phyloP scores from a whole-genome alignment of 2,113 vertebrate genomes.

The Nesospiza acunhae region DNA sequence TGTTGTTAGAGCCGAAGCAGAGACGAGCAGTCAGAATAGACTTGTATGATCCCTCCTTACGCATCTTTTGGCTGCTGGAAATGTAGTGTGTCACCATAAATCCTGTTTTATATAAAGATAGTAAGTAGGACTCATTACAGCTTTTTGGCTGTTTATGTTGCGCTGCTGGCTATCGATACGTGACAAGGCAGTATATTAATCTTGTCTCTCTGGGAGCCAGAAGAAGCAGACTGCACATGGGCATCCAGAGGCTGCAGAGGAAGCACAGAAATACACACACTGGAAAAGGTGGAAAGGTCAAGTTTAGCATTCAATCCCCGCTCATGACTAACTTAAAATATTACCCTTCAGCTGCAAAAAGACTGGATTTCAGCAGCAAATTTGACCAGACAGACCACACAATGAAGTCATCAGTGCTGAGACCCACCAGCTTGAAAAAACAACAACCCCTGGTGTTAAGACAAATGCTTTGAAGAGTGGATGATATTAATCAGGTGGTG shows the following conservation, averaged over 20 bases:
- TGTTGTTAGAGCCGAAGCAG: not conserved
- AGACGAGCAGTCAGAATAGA: not conserved
- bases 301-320: constrained; percentile 38
- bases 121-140: constrained; percentile 2
- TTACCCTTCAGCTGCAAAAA: constrained; percentile 26
- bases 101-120: not conserved
- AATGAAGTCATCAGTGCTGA: constrained; percentile 53
- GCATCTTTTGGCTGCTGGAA: constrained; percentile 18
- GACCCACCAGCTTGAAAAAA: constrained; percentile 58
- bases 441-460: constrained; percentile 51
- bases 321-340: constrained; percentile 53
- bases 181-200: not conserved
- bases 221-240: not conserved
- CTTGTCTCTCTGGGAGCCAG: not conserved
- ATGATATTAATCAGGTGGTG: constrained; percentile 64
- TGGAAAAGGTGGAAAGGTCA: constrained; percentile 54
- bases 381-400: constrained; percentile 60
- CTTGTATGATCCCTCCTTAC: not conserved
- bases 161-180: not conserved
- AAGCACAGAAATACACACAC: constrained; percentile 32
- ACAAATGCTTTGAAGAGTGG: constrained; percentile 64
- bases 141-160: constrained; percentile 36
- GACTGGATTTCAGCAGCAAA: constrained; percentile 51
- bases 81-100: constrained; percentile 18
- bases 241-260: constrained; percentile 32